Evolutionary conservation across 2,797 vertebrate species (phyloP).

Genomic region (Tragelaphus oryx): DNA sequence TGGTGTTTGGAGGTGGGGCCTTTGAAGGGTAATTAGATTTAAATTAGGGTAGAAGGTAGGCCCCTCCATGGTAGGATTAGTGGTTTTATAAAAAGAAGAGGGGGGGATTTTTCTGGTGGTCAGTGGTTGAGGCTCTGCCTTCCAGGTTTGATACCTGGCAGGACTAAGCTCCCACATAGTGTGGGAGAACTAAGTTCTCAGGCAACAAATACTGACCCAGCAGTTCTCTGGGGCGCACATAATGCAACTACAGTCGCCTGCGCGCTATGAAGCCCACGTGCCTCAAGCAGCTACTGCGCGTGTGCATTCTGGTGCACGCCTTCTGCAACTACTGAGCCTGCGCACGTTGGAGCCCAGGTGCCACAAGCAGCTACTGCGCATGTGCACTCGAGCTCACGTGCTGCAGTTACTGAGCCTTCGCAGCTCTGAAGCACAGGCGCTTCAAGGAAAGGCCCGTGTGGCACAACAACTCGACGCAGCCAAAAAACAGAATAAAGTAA

Average conservation of each 20-base stretch:
- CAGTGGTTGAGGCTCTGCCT: neutral
- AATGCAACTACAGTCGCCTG: neutral
- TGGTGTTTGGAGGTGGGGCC: neutral
- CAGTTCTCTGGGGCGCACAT: neutral
- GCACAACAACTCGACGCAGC: no score
- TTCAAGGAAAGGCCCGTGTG: neutral
- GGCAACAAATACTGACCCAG: neutral
- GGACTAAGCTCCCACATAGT: neutral
- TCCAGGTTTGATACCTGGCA: neutral
- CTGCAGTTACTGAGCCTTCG: neutral
- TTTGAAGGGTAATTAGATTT: neutral
- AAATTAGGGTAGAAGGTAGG: neutral
- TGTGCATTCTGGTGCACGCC: neutral
- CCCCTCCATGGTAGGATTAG: neutral
- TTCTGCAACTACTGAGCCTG: neutral
- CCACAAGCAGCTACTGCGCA: no score
- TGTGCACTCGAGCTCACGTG: neutral
- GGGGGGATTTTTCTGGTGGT: neutral
- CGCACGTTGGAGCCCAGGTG: neutral
- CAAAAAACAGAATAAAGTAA: neutral
- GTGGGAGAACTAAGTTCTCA: neutral
- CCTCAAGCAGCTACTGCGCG: neutral
- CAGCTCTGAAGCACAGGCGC: neutral
- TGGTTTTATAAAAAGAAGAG: neutral
- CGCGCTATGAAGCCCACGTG: neutral